These are phyloP conservation scores for Spodoptera picta DNA, from an alignment of 2,888 invertebrate species.

Conservation along the genomic window DNA sequence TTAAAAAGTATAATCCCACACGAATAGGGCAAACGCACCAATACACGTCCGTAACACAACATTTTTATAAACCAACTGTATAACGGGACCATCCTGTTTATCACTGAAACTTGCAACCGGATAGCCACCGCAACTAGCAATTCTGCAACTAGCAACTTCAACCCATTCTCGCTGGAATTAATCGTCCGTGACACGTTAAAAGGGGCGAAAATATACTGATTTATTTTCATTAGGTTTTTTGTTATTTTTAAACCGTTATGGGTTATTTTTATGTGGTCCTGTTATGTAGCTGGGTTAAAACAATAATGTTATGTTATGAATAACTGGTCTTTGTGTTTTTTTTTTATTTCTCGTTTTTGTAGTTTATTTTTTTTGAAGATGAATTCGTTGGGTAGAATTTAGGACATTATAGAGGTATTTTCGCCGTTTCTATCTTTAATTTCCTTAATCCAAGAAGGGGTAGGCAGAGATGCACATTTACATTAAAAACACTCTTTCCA, in stretches of 20 bases:
- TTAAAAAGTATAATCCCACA: no score
- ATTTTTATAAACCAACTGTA: constrained; percentile 55
- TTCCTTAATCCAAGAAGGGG: no score
- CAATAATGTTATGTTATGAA: constrained; percentile 27
- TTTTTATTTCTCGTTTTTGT: background rate
- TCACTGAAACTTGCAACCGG: constrained; percentile 59
- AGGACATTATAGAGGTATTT: no score
- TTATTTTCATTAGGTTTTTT: constrained; percentile 32
- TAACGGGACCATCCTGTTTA: constrained; percentile 56
- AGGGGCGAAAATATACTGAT: constrained; percentile 50
- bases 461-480: no score
- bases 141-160: constrained; percentile 61
- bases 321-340: constrained; percentile 3
- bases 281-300: constrained; percentile 10
- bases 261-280: constrained; percentile 17
- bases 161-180: constrained; percentile 60
- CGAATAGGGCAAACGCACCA: constrained; percentile 51
- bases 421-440: no score
- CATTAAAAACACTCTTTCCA: no score
- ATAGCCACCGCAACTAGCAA: constrained; percentile 53
- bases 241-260: constrained; percentile 10
- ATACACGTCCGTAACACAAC: constrained; percentile 56
- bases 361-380: no score
- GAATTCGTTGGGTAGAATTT: no score
- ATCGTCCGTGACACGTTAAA: constrained; percentile 55